Base-by-base conservation (phyloP, 2,888 invertebrate species). In the Zygogramma bicolorata region DNA sequence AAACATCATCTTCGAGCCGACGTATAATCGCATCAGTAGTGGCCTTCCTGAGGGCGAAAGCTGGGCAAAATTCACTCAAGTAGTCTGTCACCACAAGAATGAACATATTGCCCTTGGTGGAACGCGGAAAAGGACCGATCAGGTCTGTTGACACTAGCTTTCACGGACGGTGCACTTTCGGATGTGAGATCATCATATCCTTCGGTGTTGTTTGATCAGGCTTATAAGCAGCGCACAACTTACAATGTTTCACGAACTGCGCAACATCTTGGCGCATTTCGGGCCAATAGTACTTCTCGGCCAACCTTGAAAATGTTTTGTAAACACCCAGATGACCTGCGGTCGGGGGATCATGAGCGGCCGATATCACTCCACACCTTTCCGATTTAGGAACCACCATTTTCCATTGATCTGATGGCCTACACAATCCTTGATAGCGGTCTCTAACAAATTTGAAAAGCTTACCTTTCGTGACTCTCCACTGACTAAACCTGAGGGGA, bases 71-170 rank as follows among this genome's bases (percentile, higher is more conserved):
- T 57, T 73, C 65, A 42, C 65, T 66, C n/a, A 60, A 13, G 27
- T 65, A 68, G 18, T 66, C 59, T 0, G 65, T 66, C 15, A 66
- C 59, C 3, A 70, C 70, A 10, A 70, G 53, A 5, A 70, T 58
- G 20, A 3, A 66, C 20, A 49, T 53, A 25, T 66, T 40, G 10
- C 70, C 70, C 25, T 73, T 65, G 18, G 22, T 53, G n/a, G 73
- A 70, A 22, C 63, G 57, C 15, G 71, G 68, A 49, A 71, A 40
- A 10, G 58, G 71, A 13, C 70, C 62, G 46, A 73, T 60, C 3
- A 66, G 57, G 29, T 73, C 70, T 2, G 49, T 73, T n/a, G 31
- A 31, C 31, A 31, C 2, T n/a, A n/a, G n/a, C n/a, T n/a, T 18
- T 6, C 18, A 42, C 2, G 42, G 42, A 42, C 18, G 18, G 42